Base-by-base conservation (phyloP, 1,140 invertebrate genomes). In the Drosophila chauvacae region DNA sequence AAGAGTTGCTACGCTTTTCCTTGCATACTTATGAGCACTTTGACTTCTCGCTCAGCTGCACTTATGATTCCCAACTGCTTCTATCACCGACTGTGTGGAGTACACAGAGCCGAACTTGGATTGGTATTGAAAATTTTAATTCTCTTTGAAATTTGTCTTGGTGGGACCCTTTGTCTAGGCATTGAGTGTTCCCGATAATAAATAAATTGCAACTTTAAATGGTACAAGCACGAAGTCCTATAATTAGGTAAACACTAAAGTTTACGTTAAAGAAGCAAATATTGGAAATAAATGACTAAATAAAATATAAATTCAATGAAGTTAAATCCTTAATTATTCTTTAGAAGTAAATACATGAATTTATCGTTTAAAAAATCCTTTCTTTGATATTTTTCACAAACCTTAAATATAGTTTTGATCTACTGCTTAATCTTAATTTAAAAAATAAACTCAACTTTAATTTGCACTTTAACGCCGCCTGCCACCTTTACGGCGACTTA, bases 101-200 rank as follows among this genome's bases (percentile, higher is more conserved):
- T 26, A 10, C 1, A 2, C 2, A 10, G 1, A 42, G 45, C 4
- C 20, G 10, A 14, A 13, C 2, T 7, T 11, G 9, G 0, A 6
- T 26, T 0, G 3, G 9, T 1, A 78, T 81, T 90, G 84, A 88
- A 88, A 88, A 84, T 90, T 90, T 80, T 74, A 64, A 69, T 81
- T 80, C 85, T 88, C 85, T 88, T 88, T 91, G 81, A 79, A 90
- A 84, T 91, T 91, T 91, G 60, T 91, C 90, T 59, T 91, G 90
- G 58, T 91, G 90, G 90, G 86, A 91, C 90, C 90, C 90, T 82
- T 82, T 88, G 88, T 71, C 20, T 73, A 50, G 63, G 81, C 80
- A 87, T 58, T 90, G 90, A 91, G 90, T 56, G 90, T 91, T 81
- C 85, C 85, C 55, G 57, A 62, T 68, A 42, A 30, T 47, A 6